These are phyloP conservation scores for Anaspis maculata DNA, from an alignment of 2,888 invertebrate genomes.

Conservation along the genomic window DNA sequence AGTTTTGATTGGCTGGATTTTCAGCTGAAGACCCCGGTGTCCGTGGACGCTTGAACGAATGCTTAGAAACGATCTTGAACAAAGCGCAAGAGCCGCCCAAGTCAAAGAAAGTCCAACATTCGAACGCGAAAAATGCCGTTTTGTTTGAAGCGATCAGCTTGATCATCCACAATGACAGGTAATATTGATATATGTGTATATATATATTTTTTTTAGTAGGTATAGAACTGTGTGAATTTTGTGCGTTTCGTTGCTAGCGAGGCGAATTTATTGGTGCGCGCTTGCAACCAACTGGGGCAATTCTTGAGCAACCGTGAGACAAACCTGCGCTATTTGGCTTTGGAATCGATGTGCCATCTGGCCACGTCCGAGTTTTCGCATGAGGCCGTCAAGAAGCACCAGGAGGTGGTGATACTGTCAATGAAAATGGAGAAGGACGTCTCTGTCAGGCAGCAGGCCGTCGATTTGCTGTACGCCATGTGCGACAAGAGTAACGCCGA, in stretches of 20 bases:
- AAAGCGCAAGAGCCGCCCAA: slow-evolving; percentile 99
- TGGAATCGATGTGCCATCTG: slow-evolving; percentile 98
- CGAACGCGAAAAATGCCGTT: slow-evolving; percentile 99
- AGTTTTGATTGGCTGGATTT: slow-evolving; percentile 12
- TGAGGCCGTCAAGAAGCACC: slow-evolving; percentile 99
- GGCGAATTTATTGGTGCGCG: slow-evolving; percentile 91
- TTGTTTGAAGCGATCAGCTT: slow-evolving; percentile 99
- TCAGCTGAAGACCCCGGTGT: slow-evolving; percentile 89
- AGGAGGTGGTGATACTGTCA: slow-evolving; percentile 96
- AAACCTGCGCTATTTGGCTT: slow-evolving; percentile 92
- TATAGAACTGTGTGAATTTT: not conserved
- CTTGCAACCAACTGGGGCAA: slow-evolving; percentile 97
- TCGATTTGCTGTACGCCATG: slow-evolving; percentile 98
- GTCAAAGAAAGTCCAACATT: slow-evolving; percentile 99
- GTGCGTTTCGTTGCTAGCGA: no score
- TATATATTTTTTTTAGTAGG: slow-evolving; percentile 19
- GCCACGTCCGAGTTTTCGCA: slow-evolving; percentile 99
- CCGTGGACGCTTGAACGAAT: slow-evolving; percentile 91
- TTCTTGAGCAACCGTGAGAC: slow-evolving; percentile 97
- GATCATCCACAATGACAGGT: slow-evolving; percentile 95
- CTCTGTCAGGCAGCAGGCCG: slow-evolving; percentile 94
- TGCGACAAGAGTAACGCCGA: slow-evolving; percentile 99
- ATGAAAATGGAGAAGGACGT: slow-evolving; percentile 99
- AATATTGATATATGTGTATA: slow-evolving; percentile 11
- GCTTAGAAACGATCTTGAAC: slow-evolving; percentile 94